Evolutionary conservation across 2,113 vertebrate genomes (phyloP).

Genomic region (Phaethon lepturus): DNA sequence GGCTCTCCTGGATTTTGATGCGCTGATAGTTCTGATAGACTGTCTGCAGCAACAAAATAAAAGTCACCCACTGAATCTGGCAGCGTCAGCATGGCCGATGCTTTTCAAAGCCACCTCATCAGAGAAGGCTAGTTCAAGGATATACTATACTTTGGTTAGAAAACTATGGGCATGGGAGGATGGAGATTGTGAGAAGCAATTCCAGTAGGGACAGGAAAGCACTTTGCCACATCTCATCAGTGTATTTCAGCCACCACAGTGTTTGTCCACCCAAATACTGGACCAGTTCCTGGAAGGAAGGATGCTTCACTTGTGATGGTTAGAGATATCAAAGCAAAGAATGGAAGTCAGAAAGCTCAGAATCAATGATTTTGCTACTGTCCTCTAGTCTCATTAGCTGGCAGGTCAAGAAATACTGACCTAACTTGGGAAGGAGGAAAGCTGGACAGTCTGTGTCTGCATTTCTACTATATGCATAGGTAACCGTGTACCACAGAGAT

Average conservation of each 20-base stretch:
- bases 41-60: conserved; percentile 75
- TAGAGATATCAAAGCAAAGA: background rate
- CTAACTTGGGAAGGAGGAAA: background rate
- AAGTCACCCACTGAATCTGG: background rate
- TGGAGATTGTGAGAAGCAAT: background rate
- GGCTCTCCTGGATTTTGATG: conserved; percentile 97
- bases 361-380: background rate
- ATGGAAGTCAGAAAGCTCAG: background rate
- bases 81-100: rapidly evolving
- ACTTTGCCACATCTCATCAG: background rate
- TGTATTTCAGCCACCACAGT: background rate
- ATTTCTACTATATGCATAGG: background rate
- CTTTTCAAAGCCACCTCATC: background rate
- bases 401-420: background rate
- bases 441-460: background rate
- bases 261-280: background rate
- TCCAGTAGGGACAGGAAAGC: background rate
- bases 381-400: background rate
- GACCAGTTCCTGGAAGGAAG: background rate
- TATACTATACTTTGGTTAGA: background rate
- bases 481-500: background rate
- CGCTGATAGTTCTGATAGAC: conserved; percentile 98
- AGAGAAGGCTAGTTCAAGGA: background rate
- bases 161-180: background rate
- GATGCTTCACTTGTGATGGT: background rate